Conservation (phyloP, 2,113 vertebrate species). For the Ameiurus melas region DNA sequence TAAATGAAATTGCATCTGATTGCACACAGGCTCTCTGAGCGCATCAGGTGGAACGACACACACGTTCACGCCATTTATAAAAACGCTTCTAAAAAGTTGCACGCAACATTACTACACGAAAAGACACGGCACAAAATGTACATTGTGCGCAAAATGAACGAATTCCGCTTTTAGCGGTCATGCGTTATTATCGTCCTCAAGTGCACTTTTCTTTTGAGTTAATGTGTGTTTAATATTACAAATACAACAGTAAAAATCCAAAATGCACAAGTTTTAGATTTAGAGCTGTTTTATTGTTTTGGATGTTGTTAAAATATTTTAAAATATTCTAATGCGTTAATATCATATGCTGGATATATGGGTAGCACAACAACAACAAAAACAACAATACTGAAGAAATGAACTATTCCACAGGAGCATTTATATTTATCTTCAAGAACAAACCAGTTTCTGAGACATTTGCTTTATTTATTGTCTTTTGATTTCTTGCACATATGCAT, state of each 20-base stretch:
- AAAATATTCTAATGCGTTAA: neutral
- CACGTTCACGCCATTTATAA: neutral
- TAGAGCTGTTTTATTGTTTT: neutral
- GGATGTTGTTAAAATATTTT: neutral
- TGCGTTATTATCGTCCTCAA: too few relatives aligned
- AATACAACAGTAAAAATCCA: neutral
- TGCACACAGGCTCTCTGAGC: neutral
- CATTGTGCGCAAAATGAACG: neutral
- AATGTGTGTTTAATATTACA: neutral
- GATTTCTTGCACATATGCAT: neutral
- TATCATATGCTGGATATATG: neutral
- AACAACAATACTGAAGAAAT: neutral
- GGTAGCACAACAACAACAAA: neutral
- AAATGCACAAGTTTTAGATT: neutral
- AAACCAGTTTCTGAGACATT: neutral
- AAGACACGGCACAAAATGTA: neutral
- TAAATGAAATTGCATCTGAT: neutral
- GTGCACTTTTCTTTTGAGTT: neutral
- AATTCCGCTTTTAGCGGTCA: neutral
- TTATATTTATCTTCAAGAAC: neutral
- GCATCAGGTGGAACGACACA: conserved; percentile 20
- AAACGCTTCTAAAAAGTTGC: neutral
- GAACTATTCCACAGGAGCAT: neutral
- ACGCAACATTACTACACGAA: neutral
- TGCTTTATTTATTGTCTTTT: neutral